Base-by-base conservation (phyloP, 2,888 invertebrate genomes). In the Chalcosyrphus nemorum region DNA sequence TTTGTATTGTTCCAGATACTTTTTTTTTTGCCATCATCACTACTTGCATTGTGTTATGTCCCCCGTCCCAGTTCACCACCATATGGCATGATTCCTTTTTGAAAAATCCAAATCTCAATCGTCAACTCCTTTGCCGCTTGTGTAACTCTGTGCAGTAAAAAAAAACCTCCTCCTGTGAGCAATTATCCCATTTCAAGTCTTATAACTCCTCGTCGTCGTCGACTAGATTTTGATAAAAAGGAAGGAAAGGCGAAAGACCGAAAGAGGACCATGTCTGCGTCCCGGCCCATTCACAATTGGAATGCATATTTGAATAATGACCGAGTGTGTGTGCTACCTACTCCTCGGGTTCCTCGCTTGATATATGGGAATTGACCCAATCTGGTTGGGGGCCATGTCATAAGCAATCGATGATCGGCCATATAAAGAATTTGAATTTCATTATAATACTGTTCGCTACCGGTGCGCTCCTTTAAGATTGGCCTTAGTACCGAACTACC, bases 281-380 rank as follows among this genome's bases (percentile, higher is more conserved):
- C 47, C 52, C n/a, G n/a, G n/a, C 63, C 59, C 66, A 68, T 81
- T 32, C 50, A n/a, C n/a, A 72, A 63, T 74, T 50, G 78, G 78
- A 72, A 82, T 74, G 78, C 68, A 74, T 74, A 82, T 82, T 82
- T 82, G 82, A 82, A 82, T 82, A 82, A 82, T 82, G 82, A 72
- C 75, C 81, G n/a, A n/a, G n/a, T n/a, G n/a, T n/a, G n/a, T 43
- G 59, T 74, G 71, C 61, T 61, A 75, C n/a, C n/a, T 81, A 61
- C 80, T 38, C 9, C 68, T 61, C 17, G 24, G 47, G 13, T 29
- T 71, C 61, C 13, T 4, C 38, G 70, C 59, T n/a, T 81, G 80
- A 80, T 84, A 80, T 80, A 84, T 84, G 84, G 84, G 84, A 84
- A 84, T 74, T 84, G 84, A 84, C 84, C 84, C 84, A 84, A 84